phyloP scores from a whole-genome alignment of 2,888 invertebrate genomes.

The Dioctria rufipes region DNA sequence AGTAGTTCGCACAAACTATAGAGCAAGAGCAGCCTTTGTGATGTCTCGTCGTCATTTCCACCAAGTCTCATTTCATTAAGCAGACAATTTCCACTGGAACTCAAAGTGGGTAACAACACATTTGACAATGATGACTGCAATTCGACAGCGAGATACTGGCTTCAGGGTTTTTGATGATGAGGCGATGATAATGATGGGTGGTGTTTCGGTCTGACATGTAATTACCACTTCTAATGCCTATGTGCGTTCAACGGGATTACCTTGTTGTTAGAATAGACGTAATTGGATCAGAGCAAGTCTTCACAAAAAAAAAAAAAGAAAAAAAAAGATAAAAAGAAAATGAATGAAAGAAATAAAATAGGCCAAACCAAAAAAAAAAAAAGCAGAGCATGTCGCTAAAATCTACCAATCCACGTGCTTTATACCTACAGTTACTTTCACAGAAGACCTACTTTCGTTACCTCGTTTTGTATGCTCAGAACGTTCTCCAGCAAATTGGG shows the following conservation, averaged over 20 bases:
- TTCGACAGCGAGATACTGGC: neutral
- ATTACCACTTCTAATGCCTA: neutral
- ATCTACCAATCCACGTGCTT: neutral
- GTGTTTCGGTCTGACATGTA: neutral
- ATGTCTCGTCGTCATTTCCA: no score
- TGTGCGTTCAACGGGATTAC: neutral
- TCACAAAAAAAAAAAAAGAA: no score
- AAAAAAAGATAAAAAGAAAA: no score
- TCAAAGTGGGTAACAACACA: neutral
- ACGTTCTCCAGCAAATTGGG: conserved; percentile 7
- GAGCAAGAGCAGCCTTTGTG: no score
- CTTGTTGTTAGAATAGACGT: neutral
- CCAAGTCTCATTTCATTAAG: conserved; percentile 12
- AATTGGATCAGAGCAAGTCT: neutral
- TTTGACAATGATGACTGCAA: conserved; percentile 14
- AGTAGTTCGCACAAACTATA: no score
- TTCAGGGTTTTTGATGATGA: neutral
- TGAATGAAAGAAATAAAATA: neutral
- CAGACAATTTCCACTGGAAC: neutral
- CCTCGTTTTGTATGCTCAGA: conserved; percentile 5
- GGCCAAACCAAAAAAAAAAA: neutral
- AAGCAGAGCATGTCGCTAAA: neutral
- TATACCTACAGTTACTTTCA: no score
- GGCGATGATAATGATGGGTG: neutral
- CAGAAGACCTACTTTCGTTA: neutral